Conservation (phyloP, 2,797 vertebrate genomes). For the Pseudopleuronectes americanus region DNA sequence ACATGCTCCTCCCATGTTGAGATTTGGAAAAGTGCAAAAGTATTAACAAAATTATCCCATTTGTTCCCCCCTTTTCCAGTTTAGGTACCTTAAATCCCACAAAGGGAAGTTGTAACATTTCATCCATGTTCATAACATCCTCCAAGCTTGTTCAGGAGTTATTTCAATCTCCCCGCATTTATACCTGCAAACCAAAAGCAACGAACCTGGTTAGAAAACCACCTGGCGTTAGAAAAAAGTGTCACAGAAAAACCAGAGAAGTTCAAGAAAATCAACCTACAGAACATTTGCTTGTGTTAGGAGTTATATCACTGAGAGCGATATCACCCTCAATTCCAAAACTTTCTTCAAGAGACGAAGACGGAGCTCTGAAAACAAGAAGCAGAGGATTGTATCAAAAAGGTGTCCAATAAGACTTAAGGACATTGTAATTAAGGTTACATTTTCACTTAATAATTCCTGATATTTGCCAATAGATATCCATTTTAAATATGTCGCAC, state of each 20-base stretch:
- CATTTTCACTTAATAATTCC: neutral
- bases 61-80: slow-evolving; percentile 28
- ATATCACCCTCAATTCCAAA: slow-evolving; percentile 59
- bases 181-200: slow-evolving; percentile 75
- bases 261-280: slow-evolving; percentile 73
- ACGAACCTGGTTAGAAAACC: slow-evolving; percentile 80
- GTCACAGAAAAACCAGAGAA: neutral
- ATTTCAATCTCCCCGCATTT: slow-evolving; percentile 27
- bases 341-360: slow-evolving; percentile 58
- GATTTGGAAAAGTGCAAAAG: slow-evolving; percentile 64
- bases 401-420: neutral
- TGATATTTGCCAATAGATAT: neutral
- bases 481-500: neutral
- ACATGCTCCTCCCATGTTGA: slow-evolving; percentile 9
- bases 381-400: neutral
- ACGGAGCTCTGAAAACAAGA: slow-evolving; percentile 61
- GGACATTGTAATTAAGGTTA: neutral
- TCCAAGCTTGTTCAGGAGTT: slow-evolving; percentile 25
- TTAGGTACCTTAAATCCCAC: slow-evolving; percentile 43
- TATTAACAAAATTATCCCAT: slow-evolving; percentile 1
- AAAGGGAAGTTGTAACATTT: slow-evolving; percentile 33
- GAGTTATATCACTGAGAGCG: slow-evolving; percentile 77
- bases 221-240: slow-evolving; percentile 61
- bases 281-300: slow-evolving; percentile 77
- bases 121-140: slow-evolving; percentile 27